A percentile compares a stretch with the other conserved stretches of the same genome.
These are phyloP conservation scores for Zeuzera pyrina DNA, from an alignment of 2,888 invertebrate species.

Conservation along the genomic window DNA sequence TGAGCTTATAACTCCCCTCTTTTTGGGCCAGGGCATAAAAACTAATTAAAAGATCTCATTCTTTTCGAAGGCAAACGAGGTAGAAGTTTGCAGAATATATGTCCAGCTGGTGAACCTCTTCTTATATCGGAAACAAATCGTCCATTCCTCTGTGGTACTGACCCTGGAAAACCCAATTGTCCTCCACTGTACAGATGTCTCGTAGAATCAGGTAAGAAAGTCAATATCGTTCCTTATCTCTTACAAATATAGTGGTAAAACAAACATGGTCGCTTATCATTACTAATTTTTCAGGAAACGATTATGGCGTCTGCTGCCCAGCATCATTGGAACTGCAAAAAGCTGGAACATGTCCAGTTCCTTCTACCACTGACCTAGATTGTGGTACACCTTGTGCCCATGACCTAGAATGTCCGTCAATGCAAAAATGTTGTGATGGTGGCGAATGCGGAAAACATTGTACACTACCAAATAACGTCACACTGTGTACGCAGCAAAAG, in stretches of 20 bases:
- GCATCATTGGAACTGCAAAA: conserved; percentile 83
- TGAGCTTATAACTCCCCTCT: too few species aligned
- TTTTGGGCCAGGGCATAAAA: too few species aligned
- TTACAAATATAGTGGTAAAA: background rate
- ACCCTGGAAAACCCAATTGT: conserved; percentile 86
- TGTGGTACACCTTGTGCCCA: conserved; percentile 82
- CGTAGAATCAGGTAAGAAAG: conserved; percentile 76
- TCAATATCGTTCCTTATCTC: background rate
- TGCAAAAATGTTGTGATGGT: conserved; percentile 86
- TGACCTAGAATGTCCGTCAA: conserved; percentile 86
- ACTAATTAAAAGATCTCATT: background rate
- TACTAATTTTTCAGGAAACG: conserved; percentile 71
- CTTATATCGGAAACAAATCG: conserved; percentile 81
- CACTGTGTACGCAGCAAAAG: conserved; percentile 84
- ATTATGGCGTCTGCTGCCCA: conserved; percentile 91
- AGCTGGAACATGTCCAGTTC: conserved; percentile 82
- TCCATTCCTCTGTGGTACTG: conserved; percentile 87
- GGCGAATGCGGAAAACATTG: conserved; percentile 83
- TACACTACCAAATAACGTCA: conserved; percentile 81
- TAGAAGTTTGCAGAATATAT: conserved; percentile 82
- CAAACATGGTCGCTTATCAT: background rate
- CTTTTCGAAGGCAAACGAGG: conserved; percentile 77
- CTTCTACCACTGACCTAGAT: conserved; percentile 40
- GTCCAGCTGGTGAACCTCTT: conserved; percentile 83
- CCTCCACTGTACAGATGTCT: conserved; percentile 87